These are phyloP conservation scores for Centruroides sculpturatus DNA, from an alignment of 1,140 invertebrate genomes.

Conservation along the genomic window DNA sequence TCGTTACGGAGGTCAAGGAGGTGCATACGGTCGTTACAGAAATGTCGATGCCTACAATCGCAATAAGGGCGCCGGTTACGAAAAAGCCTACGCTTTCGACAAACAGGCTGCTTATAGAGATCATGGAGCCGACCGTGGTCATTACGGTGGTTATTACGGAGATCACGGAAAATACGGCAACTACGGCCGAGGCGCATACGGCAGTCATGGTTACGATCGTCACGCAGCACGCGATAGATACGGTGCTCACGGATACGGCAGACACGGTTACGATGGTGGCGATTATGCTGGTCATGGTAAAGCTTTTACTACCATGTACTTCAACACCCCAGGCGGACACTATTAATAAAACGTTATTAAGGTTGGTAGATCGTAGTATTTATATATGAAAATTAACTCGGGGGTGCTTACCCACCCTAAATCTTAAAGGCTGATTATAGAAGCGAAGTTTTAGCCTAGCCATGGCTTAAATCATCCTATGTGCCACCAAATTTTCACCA, in stretches of 20 bases:
- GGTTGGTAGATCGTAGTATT: no score
- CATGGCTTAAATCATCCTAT: no score
- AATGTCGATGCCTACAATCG: not conserved
- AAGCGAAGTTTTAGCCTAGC: no score
- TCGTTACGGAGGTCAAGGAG: not conserved
- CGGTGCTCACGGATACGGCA: conserved; percentile 3
- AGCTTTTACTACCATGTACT: no score
- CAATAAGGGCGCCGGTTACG: conserved; percentile 16
- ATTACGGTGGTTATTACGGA: conserved; percentile 7
- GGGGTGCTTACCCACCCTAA: no score
- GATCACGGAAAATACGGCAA: conserved; percentile 7
- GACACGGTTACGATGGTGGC: conserved; percentile 8
- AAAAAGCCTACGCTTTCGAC: conserved; percentile 17
- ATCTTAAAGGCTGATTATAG: no score
- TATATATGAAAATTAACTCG: no score
- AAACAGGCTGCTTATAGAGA: conserved; percentile 9
- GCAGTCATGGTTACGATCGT: conserved; percentile 2
- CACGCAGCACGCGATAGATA: conserved; percentile 3
- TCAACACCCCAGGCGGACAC: no score
- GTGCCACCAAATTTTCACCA: no score
- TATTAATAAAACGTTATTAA: no score
- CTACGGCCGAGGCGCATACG: not conserved
- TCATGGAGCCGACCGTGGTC: not conserved
- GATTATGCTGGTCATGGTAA: not conserved
- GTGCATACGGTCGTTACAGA: not conserved